Conservation (phyloP, 2,797 vertebrate genomes). For the Tympanoctomys barrerae region DNA sequence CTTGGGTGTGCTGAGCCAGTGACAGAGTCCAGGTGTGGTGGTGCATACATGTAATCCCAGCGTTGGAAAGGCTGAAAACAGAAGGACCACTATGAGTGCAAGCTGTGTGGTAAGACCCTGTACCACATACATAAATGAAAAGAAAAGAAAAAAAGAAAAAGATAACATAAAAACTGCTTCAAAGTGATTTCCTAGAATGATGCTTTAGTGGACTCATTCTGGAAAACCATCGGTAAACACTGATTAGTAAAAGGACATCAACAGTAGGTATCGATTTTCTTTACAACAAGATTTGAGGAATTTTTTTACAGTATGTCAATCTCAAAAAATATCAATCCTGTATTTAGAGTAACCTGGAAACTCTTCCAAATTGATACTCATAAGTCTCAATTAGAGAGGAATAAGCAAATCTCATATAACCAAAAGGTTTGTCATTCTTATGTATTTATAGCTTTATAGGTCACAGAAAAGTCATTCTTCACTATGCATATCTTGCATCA, state of each 20-base stretch:
- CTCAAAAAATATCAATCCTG: neutral
- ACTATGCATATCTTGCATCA: neutral
- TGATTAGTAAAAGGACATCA: neutral
- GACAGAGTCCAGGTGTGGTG: no score
- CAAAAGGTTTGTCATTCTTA: neutral
- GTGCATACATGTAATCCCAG: no score
- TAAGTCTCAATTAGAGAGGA: neutral
- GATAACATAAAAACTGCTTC: neutral
- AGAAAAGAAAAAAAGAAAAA: neutral
- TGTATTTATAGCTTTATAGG: neutral
- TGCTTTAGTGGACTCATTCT: neutral
- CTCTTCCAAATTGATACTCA: neutral
- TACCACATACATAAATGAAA: no score
- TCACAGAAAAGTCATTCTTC: slow-evolving; percentile 30
- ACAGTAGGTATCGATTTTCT: neutral
- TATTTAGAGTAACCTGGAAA: neutral
- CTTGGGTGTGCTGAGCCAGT: no score
- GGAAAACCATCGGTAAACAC: neutral
- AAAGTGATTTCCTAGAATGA: neutral
- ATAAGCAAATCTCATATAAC: neutral
- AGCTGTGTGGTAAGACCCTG: no score
- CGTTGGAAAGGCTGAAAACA: no score
- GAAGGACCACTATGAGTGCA: no score
- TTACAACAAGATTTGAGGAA: neutral
- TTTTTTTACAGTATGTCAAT: neutral